A percentile compares a stretch with the other conserved stretches of the same genome.
Conservation (phyloP, 2,888 invertebrate genomes). For the Harmothoe impar region DNA sequence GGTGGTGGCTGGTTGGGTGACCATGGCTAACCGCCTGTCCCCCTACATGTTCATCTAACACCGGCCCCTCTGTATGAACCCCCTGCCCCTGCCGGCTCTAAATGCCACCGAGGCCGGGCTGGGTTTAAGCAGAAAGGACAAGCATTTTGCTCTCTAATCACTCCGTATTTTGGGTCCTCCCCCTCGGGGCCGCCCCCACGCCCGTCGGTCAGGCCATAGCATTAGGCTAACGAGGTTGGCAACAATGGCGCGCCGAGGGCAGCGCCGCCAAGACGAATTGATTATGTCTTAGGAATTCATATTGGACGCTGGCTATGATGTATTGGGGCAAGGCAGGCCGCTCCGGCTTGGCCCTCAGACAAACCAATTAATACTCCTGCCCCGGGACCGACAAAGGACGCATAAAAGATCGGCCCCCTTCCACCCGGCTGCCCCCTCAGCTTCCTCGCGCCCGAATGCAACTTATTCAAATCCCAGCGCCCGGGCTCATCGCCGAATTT, state of each 20-base stretch:
- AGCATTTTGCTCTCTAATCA: slow-evolving; percentile 61
- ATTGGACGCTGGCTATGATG: slow-evolving; percentile 55
- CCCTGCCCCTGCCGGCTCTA: background rate
- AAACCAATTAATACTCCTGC: slow-evolving; percentile 59
- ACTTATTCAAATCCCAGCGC: slow-evolving; percentile 59
- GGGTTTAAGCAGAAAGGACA: slow-evolving; percentile 61
- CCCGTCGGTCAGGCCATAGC: slow-evolving; percentile 58
- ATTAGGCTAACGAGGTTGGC: slow-evolving; percentile 63
- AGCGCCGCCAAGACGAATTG: slow-evolving; percentile 57
- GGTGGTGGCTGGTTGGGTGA: background rate
- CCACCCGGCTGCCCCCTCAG: slow-evolving; percentile 41
- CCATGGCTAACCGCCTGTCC: background rate
- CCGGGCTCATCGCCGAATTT: slow-evolving; percentile 52
- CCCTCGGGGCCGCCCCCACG: background rate
- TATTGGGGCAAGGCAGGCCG: slow-evolving; percentile 55
- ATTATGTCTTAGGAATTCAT: slow-evolving; percentile 63
- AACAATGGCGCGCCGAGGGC: slow-evolving; percentile 49
- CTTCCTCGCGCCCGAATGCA: slow-evolving; percentile 31
- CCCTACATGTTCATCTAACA: slow-evolving; percentile 51
- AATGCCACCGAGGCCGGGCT: slow-evolving; percentile 41
- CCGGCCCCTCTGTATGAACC: background rate
- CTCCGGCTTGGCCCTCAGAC: slow-evolving; percentile 55
- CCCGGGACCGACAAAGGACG: slow-evolving; percentile 52
- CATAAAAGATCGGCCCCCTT: slow-evolving; percentile 59
- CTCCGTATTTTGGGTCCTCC: slow-evolving; percentile 46